A percentile compares a stretch with the other conserved stretches of the same genome.
Evolutionary conservation across 2,113 vertebrate species (phyloP).

Genomic region (Pygoscelis antarcticus): DNA sequence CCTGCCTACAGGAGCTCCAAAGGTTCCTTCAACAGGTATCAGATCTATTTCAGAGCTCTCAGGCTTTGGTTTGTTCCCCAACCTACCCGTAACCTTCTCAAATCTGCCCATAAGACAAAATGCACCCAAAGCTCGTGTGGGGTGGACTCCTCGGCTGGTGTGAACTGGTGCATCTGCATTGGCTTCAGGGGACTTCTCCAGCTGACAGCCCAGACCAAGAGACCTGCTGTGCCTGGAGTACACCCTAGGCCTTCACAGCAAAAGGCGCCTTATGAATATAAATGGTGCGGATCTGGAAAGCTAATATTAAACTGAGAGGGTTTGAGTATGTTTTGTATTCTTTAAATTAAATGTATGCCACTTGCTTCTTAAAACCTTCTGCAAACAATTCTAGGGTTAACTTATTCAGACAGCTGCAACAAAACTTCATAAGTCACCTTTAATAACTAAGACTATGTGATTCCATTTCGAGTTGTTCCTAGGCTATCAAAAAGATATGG

Average conservation of each 20-base stretch:
- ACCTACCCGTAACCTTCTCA: background rate
- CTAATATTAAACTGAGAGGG: background rate
- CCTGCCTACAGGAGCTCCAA: background rate
- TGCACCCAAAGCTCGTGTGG: fast-evolving
- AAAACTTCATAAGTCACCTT: conserved; percentile 3
- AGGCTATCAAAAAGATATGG: conserved; percentile 24
- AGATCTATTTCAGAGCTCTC: background rate
- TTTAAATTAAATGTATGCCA: background rate
- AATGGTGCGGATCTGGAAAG: background rate
- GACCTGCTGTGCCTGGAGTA: background rate
- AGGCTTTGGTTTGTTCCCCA: background rate
- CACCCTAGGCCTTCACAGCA: background rate
- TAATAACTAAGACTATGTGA: conserved; percentile 5
- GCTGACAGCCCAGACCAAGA: background rate
- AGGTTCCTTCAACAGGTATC: background rate
- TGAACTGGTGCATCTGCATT: background rate
- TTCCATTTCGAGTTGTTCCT: conserved; percentile 29
- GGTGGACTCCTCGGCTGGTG: background rate
- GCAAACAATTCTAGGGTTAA: background rate
- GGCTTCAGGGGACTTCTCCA: background rate
- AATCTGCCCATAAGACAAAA: background rate
- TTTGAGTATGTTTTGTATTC: background rate
- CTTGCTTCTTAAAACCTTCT: background rate
- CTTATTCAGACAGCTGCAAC: background rate
- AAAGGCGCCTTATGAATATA: background rate